Evolutionary conservation across 92 coral and sea anemone genomes (phyloP), one percentile per base, ranked within the genome.

Genomic region (Hydrozoanthus gracilis): DNA sequence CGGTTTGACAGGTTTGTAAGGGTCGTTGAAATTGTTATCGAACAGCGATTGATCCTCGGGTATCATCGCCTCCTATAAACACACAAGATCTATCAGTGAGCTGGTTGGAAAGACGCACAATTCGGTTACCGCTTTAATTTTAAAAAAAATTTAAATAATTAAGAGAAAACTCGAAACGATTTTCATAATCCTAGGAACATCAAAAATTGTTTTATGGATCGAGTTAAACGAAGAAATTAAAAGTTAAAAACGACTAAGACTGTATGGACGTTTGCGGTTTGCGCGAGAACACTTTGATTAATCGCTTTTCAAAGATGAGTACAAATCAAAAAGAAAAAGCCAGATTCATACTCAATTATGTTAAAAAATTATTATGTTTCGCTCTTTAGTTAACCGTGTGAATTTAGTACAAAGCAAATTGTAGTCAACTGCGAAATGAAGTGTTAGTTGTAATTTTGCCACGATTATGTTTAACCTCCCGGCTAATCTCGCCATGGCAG

Each of bases 11-110:
- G 99, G 99, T 73, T 97, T 97, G 92, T 93, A 97, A 4, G 97
- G 96, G 69, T 97, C 99, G 78, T 92, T 90, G 92, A 95, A 95
- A 4, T 94, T 88, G 15, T 96, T 90, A 70, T 97, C 99, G 79
- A 97, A 97, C 45, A 97, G 86, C 10, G 99, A 97, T 70, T 97
- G 99, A 47, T 97, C 99, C 56, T 97, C 99, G 3, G 96, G 71
- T 27, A 95, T 92, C 62, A 96, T 75, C 0, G 92, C 87, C 64
- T 89, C 92, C 92, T 89, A 60, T 68, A 73, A 35, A 84, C 49
- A 9, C 16, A 69, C 16, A 20, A 69, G 51, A 44, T 8, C 6
- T 60, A 58, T 17, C 14, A 60, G 52, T 12, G 4, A 13, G 0
- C 18, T 15, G 10, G 27, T 64, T 17, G 8, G 18, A 35, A 17